A percentile compares a stretch with the other conserved stretches of the same genome.
Evolutionary conservation across 2,797 vertebrate species (phyloP).

Genomic region (Gymnothorax javanicus): DNA sequence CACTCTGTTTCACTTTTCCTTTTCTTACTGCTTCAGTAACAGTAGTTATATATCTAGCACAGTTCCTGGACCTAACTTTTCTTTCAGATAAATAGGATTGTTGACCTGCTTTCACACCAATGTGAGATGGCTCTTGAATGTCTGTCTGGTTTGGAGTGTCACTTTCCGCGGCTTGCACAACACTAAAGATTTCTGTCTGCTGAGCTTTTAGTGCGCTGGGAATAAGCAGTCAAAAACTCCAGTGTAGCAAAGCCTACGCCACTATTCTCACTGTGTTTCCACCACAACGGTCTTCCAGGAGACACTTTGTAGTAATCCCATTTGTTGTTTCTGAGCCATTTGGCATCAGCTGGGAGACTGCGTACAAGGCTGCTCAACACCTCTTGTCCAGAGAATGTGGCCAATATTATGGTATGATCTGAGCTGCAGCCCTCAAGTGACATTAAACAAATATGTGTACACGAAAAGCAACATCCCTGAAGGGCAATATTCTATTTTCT

Average conservation of each 20-base stretch:
- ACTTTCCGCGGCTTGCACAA: slow-evolving; percentile 30
- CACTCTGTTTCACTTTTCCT: neutral
- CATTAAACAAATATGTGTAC: neutral
- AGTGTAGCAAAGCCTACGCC: neutral
- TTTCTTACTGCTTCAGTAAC: neutral
- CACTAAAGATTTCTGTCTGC: slow-evolving; percentile 41
- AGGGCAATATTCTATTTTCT: neutral
- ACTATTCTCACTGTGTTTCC: neutral
- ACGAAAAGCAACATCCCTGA: neutral
- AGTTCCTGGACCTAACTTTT: neutral
- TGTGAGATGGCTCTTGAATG: neutral
- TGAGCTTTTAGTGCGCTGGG: slow-evolving; percentile 53
- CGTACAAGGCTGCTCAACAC: neutral
- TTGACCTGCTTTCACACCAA: neutral
- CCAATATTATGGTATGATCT: neutral
- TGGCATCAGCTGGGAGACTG: neutral
- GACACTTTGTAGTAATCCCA: slow-evolving; percentile 4
- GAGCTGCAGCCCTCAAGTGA: neutral
- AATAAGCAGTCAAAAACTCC: slow-evolving; percentile 38
- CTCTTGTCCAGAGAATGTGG: neutral
- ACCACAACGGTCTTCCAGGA: neutral
- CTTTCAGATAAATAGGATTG: neutral
- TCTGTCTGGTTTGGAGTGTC: neutral
- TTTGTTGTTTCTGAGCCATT: neutral
- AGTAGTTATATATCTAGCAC: neutral